Conservation (phyloP, 1,140 invertebrate genomes). For the Neodiprion pinetum region DNA sequence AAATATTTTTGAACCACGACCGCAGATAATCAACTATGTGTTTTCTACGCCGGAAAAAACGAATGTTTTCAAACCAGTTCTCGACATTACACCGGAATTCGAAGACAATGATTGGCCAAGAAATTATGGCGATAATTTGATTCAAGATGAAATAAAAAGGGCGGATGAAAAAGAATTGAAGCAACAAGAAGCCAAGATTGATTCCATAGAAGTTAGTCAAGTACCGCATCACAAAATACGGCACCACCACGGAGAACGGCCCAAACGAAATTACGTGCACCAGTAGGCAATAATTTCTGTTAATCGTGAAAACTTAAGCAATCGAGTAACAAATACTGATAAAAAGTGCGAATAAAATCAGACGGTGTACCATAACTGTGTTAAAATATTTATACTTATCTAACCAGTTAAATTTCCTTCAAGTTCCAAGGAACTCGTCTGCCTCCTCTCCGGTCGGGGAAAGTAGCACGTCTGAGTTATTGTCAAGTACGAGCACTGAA, state of each 20-base stretch:
- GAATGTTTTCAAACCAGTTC: background rate
- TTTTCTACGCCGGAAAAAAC: constrained; percentile 31
- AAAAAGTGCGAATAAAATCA: no score
- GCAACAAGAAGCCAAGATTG: constrained; percentile 28
- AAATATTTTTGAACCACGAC: constrained; percentile 43
- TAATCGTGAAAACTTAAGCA: no score
- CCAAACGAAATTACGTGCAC: constrained; percentile 33
- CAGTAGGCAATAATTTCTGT: constrained; percentile 13
- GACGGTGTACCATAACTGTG: no score
- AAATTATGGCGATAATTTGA: constrained; percentile 34
- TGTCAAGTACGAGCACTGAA: background rate
- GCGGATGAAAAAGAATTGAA: background rate
- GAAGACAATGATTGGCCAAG: constrained; percentile 8
- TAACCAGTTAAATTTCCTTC: no score
- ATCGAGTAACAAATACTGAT: no score
- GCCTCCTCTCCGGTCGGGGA: no score
- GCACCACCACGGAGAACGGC: constrained; percentile 46
- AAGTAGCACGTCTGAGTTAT: no score
- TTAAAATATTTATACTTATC: no score
- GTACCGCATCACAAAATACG: constrained; percentile 42
- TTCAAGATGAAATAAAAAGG: constrained; percentile 27
- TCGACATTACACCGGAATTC: background rate
- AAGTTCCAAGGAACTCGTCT: no score
- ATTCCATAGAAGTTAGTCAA: constrained; percentile 46
- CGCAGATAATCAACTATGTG: constrained; percentile 43